A percentile compares a stretch with the other conserved stretches of the same genome.
Evolutionary conservation across 2,797 vertebrate species (phyloP).

Genomic region (Podargus strigoides): DNA sequence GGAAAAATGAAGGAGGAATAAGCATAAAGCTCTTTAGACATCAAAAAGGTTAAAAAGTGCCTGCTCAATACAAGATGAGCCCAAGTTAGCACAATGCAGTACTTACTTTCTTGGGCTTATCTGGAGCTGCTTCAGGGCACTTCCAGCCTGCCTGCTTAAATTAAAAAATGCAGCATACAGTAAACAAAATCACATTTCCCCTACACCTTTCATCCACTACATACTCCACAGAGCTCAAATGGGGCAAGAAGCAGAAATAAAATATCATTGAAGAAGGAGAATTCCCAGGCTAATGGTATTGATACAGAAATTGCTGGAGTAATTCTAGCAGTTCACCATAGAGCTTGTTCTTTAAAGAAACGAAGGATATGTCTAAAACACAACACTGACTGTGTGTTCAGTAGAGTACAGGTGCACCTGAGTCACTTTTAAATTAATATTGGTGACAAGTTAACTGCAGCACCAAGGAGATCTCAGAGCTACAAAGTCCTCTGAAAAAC

Average conservation of each 20-base stretch:
- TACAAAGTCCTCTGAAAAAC: neutral
- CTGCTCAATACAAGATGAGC: neutral
- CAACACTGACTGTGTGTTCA: neutral
- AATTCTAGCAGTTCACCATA: neutral
- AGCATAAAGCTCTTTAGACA: neutral
- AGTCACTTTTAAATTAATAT: neutral
- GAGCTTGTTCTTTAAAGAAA: neutral
- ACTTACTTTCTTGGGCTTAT: neutral
- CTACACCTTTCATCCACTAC: neutral
- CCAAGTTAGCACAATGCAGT: neutral
- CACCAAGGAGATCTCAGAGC: neutral
- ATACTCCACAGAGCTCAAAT: neutral
- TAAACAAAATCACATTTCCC: neutral
- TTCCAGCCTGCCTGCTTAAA: neutral
- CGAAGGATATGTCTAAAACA: neutral
- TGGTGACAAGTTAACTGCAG: neutral
- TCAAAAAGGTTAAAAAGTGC: neutral
- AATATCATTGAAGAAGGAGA: neutral
- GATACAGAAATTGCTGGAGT: neutral
- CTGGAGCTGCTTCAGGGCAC: neutral
- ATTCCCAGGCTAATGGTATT: neutral
- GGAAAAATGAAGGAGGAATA: neutral
- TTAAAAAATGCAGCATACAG: neutral
- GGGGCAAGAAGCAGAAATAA: neutral
- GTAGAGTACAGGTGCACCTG: neutral